These are phyloP conservation scores for Brachyhypopomus occidentalis DNA, from an alignment of 2,113 vertebrate genomes.

Conservation along the genomic window DNA sequence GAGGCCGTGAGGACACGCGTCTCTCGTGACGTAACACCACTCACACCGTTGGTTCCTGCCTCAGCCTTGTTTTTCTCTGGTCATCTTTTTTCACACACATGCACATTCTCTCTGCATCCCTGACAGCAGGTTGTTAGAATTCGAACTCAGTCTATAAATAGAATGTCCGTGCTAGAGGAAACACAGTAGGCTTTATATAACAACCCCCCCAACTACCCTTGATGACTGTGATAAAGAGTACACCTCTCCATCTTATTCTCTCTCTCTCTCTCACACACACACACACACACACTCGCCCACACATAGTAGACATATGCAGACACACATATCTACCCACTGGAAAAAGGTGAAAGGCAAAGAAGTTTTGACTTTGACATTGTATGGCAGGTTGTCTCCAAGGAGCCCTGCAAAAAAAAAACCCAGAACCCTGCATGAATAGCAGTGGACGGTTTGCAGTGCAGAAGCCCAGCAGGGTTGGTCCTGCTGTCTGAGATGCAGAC, in stretches of 20 bases:
- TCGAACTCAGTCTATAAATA: constrained; percentile 62
- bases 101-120: constrained; percentile 39
- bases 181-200: constrained; percentile 54
- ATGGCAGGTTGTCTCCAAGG: constrained; percentile 46
- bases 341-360: constrained; percentile 23
- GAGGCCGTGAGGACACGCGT: constrained; percentile 4
- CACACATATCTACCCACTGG: not conserved
- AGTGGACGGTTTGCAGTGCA: constrained; percentile 31
- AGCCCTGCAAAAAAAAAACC: constrained; percentile 11
- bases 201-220: constrained; percentile 40
- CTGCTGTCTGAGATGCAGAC: constrained; percentile 11
- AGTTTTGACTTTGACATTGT: constrained; percentile 46
- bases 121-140: constrained; percentile 55
- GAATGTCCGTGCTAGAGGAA: constrained; percentile 50
- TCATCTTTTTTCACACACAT: constrained; percentile 35
- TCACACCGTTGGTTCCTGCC: not conserved
- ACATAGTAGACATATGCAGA: not conserved
- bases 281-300: constrained; percentile 4
- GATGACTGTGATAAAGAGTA: constrained; percentile 50
- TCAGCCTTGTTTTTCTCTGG: not conserved
- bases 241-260: not conserved
- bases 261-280: constrained; percentile 9
- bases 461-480: constrained; percentile 28
- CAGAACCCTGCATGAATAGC: constrained; percentile 37
- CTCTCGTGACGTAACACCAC: constrained; percentile 36